Percentiles rank a stretch among this genome's conserved stretches.
These are phyloP conservation scores for Apodemus speciosus DNA, from an alignment of 2,113 vertebrate species.

Conservation along the genomic window DNA sequence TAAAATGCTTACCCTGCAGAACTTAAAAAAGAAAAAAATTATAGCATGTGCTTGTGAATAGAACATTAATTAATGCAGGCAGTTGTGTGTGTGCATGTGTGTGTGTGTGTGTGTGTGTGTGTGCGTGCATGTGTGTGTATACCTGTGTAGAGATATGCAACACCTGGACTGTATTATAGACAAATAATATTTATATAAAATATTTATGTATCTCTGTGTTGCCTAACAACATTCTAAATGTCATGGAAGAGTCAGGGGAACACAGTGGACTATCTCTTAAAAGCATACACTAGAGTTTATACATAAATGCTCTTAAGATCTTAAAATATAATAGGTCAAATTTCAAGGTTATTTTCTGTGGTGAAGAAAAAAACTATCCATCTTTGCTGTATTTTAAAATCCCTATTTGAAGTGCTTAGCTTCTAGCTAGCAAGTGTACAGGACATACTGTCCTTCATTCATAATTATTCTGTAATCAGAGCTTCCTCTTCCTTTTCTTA, in stretches of 20 bases:
- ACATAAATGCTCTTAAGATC: not conserved
- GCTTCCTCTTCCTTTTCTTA: not conserved
- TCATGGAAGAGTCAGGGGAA: not conserved
- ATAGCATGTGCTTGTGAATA: not conserved
- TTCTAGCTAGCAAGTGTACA: not conserved
- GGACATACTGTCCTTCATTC: not conserved
- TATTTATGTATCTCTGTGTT: not conserved
- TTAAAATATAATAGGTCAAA: not conserved
- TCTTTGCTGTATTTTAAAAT: not conserved
- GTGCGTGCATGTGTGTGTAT: not conserved
- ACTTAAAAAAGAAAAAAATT: constrained; percentile 48
- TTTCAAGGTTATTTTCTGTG: not conserved
- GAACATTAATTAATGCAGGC: not conserved
- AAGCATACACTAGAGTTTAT: not conserved
- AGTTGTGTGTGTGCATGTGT: not conserved
- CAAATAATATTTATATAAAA: not conserved
- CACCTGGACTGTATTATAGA: not conserved
- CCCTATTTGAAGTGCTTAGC: not conserved
- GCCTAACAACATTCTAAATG: not conserved
- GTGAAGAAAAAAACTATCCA: not conserved
- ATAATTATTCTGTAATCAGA: not conserved
- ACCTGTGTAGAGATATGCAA: not conserved
- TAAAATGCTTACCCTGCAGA: constrained; percentile 11
- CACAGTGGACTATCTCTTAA: not conserved
- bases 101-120: too few species aligned